A percentile compares a stretch with the other conserved stretches of the same genome.
These are phyloP conservation scores for Lucilia cuprina DNA, from an alignment of 1,140 invertebrate species.

Conservation along the genomic window DNA sequence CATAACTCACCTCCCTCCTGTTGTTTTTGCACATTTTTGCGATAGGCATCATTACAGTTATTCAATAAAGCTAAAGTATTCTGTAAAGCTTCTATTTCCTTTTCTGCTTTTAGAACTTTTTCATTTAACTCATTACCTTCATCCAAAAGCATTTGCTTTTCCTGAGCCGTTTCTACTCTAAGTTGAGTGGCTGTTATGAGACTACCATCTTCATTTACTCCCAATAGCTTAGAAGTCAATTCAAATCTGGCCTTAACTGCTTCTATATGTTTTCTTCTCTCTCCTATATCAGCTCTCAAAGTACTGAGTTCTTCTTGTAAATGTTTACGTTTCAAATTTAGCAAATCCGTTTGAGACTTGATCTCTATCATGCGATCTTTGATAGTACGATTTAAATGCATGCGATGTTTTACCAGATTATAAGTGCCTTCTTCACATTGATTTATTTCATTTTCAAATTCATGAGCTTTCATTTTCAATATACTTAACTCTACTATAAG, in stretches of 20 bases:
- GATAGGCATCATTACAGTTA: constrained; percentile 69
- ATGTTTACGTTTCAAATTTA: constrained; percentile 66
- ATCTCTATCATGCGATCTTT: constrained; percentile 69
- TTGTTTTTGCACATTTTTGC: constrained; percentile 62
- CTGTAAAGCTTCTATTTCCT: constrained; percentile 74
- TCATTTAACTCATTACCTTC: constrained; percentile 72
- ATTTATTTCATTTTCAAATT: constrained; percentile 66
- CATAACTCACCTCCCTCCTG: constrained; percentile 57
- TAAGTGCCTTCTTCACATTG: constrained; percentile 67
- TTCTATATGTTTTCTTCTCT: constrained; percentile 66
- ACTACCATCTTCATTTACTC: constrained; percentile 66
- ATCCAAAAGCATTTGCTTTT: constrained; percentile 70
- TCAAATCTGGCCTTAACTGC: constrained; percentile 65
- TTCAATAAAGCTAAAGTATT: constrained; percentile 74
- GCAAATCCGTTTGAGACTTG: constrained; percentile 65
- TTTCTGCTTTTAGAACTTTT: constrained; percentile 71
- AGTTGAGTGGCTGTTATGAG: constrained; percentile 67
- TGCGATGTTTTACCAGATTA: constrained; percentile 67
- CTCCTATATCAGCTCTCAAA: constrained; percentile 64
- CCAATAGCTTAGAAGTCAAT: constrained; percentile 57
- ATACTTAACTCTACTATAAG: constrained; percentile 70
- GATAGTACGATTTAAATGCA: constrained; percentile 68
- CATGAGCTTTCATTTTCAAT: constrained; percentile 66
- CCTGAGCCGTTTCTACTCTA: constrained; percentile 71
- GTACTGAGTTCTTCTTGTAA: constrained; percentile 66